Evolutionary conservation across 1,140 invertebrate species (phyloP), one percentile per base, ranked within the genome.

Genomic region (Pissodes strobi): DNA sequence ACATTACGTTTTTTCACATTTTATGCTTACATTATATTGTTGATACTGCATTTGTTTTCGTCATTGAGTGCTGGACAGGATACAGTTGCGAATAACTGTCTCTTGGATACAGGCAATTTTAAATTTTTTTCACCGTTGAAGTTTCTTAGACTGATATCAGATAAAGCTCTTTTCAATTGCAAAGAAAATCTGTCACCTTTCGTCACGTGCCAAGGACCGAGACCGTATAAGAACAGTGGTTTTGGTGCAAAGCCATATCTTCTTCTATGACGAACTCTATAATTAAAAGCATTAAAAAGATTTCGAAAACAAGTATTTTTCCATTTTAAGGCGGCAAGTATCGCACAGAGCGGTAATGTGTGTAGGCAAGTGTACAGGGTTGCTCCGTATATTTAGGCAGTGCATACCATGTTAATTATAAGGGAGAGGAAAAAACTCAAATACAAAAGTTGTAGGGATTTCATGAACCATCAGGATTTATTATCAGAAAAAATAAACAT

Each of bases 131-230:
- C 77, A 0, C 56, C 5, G 0, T 76, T 70, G 30, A 75, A 74
- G 21, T 72, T 64, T 10, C 76, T 68, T 2, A 83, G 69, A 8
- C 68, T 67, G 0, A 83, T 78, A 4, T 70, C 62, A 9, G 81
- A 83, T 8, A 75, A 74, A 0, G 78, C 74, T 62, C 79, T 65
- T 55, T 77, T 78, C 30, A 76, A 68, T 59, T 82, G 81, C 1
- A 83, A 56, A 0, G 78, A 79, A 21, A 72, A 74, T 59, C 73
- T 76, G 55, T 82, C 81, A 0, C 82, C 82, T 9, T 77, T 71
- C 13, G 75, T 71, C 4, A 83, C 73, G 8, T 74, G 72, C 80
- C 79, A 82, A 5, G 80, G 81, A 6, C 83, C 82, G 21, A 85
- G 72, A 6, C 79, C 81, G 48, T 78, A 67, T 0, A 82, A 62